Conservation (phyloP, 2,888 invertebrate species). For the Cosmia pyralina region DNA sequence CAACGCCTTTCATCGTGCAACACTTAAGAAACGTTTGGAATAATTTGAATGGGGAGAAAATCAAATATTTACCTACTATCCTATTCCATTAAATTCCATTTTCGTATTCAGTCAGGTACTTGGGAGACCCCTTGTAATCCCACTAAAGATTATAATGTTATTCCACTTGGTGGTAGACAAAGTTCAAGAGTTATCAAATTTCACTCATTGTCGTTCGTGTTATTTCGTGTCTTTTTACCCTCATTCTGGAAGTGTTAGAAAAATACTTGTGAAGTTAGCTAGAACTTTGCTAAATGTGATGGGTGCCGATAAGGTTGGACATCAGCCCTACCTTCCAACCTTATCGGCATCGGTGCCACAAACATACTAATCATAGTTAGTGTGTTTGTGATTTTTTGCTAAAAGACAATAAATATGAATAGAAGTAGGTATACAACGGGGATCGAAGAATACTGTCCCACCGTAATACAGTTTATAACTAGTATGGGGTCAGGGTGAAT, state of each 20-base stretch:
- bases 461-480: too few species aligned
- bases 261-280: conserved; percentile 29
- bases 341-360: too few species aligned
- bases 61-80: conserved; percentile 69
- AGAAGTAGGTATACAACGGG: too few species aligned
- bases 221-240: conserved; percentile 32
- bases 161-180: conserved; percentile 61
- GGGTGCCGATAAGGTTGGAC: conserved; percentile 15
- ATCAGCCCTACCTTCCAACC: neutral
- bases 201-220: conserved; percentile 40
- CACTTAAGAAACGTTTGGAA: conserved; percentile 53
- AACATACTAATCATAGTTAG: neutral
- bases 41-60: conserved; percentile 54
- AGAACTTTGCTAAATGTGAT: conserved; percentile 49
- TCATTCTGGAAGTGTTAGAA: conserved; percentile 33
- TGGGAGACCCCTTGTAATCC: conserved; percentile 68
- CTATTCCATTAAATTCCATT: conserved; percentile 72
- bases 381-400: neutral
- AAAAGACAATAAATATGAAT: neutral
- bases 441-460: too few species aligned
- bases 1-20: conserved; percentile 34
- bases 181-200: conserved; percentile 52
- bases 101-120: conserved; percentile 68
- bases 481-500: too few species aligned
- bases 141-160: conserved; percentile 75